Evolutionary conservation across 1,140 invertebrate genomes (phyloP).

Genomic region (Sycophila sp.): DNA sequence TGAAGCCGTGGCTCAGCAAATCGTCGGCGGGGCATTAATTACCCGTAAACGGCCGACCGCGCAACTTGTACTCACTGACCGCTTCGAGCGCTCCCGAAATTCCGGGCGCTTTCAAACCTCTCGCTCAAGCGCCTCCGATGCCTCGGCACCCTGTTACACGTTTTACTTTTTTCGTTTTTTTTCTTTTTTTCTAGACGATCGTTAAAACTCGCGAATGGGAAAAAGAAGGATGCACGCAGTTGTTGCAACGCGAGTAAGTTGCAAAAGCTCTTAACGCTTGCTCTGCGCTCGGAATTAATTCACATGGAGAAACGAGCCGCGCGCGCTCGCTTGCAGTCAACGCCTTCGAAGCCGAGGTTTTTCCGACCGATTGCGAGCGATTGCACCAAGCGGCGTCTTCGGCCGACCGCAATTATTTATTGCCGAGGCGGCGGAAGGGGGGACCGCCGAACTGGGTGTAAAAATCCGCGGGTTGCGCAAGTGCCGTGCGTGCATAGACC

Average conservation of each 20-base stretch:
- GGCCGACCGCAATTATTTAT: conserved; percentile 32
- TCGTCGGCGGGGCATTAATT: conserved; percentile 29
- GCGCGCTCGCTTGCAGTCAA: neutral
- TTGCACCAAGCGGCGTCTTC: neutral
- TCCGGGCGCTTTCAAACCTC: neutral
- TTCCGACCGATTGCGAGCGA: neutral
- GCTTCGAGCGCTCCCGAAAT: neutral
- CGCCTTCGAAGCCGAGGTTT: neutral
- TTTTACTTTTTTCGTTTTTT: too few species aligned
- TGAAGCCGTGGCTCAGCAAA: conserved; percentile 39
- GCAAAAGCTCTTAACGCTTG: neutral
- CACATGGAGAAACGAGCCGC: neutral
- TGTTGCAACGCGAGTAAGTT: conserved; percentile 19
- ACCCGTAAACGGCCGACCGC: neutral
- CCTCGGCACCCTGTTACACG: too few species aligned
- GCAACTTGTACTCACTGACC: neutral
- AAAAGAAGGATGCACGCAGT: neutral
- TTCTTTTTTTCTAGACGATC: neutral
- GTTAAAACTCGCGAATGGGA: neutral
- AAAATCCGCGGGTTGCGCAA: neutral
- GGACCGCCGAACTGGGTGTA: neutral
- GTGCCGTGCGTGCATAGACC: neutral
- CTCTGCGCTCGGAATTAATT: conserved; percentile 12
- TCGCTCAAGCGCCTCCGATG: too few species aligned
- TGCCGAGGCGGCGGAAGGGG: neutral